Percentiles rank a stretch among this genome's conserved stretches.
These are phyloP conservation scores for Lagorchestes hirsutus DNA, from an alignment of 2,797 vertebrate genomes.

Conservation along the genomic window DNA sequence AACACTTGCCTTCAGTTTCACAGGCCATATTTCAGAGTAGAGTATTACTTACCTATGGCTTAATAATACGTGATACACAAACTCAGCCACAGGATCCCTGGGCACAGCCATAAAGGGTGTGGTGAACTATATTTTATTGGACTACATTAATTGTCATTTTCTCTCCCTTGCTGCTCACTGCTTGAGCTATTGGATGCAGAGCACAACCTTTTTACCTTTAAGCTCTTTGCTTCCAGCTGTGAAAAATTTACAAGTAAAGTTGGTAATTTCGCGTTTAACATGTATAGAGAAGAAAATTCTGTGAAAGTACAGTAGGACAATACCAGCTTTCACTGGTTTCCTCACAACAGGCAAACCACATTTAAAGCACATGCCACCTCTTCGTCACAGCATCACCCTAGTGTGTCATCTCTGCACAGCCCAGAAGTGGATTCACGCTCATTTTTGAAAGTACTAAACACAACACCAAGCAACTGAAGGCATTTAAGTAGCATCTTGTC, in stretches of 20 bases:
- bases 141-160: background rate
- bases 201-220: background rate
- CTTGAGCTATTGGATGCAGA: background rate
- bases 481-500: background rate
- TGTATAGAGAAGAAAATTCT: conserved; percentile 33
- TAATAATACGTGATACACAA: background rate
- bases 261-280: background rate
- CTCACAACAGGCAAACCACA: background rate
- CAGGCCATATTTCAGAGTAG: background rate
- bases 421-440: rapidly evolving
- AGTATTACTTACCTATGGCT: background rate
- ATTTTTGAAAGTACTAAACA: background rate
- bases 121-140: background rate
- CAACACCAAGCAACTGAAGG: background rate
- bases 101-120: background rate
- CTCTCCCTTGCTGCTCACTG: background rate
- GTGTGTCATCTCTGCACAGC: background rate
- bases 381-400: background rate
- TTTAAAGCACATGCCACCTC: background rate
- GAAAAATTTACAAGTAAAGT: conserved; percentile 15
- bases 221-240: conserved; percentile 21
- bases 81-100: too few species aligned
- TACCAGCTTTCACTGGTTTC: background rate
- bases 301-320: background rate
- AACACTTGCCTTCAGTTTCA: background rate